phyloP scores from a whole-genome alignment of 2,888 invertebrate species.

The Chelonus formosanus region DNA sequence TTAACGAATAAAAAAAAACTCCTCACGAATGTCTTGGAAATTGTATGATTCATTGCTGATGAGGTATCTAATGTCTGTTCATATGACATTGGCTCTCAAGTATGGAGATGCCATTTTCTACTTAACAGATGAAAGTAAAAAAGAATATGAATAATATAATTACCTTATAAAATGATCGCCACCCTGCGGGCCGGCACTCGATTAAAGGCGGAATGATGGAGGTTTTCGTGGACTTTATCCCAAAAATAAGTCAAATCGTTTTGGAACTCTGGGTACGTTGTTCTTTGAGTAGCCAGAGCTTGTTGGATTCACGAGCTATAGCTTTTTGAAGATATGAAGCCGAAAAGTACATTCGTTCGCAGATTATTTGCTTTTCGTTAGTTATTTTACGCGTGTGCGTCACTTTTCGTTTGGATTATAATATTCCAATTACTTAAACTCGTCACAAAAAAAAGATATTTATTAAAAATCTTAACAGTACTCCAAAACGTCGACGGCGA shows the following conservation, averaged over 20 bases:
- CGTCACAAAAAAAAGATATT: too few relatives aligned
- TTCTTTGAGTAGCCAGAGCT: conserved; percentile 50
- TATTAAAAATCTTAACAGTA: too few relatives aligned
- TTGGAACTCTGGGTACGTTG: conserved; percentile 40
- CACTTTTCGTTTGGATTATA: neutral
- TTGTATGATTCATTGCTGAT: conserved; percentile 5
- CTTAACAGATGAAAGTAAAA: too few relatives aligned
- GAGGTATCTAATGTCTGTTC: conserved; percentile 3
- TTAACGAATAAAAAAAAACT: too few relatives aligned
- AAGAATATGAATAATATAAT: too few relatives aligned
- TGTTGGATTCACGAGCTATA: conserved; percentile 49
- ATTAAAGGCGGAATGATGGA: conserved; percentile 85
- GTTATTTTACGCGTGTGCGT: conserved; percentile 12
- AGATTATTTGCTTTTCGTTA: conserved; percentile 26
- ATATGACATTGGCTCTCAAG: conserved; percentile 3
- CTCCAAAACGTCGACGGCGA: neutral
- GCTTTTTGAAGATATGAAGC: conserved; percentile 42
- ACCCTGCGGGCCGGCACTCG: conserved; percentile 83
- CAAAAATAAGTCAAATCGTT: conserved; percentile 63
- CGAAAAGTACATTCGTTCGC: conserved; percentile 57
- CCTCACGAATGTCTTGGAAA: neutral
- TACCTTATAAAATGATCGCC: conserved; percentile 68
- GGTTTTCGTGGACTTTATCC: conserved; percentile 68
- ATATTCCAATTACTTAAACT: neutral
- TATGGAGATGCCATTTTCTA: too few relatives aligned